Evolutionary conservation across 2,113 vertebrate genomes (phyloP).

Genomic region (Pyrgilauda ruficollis): DNA sequence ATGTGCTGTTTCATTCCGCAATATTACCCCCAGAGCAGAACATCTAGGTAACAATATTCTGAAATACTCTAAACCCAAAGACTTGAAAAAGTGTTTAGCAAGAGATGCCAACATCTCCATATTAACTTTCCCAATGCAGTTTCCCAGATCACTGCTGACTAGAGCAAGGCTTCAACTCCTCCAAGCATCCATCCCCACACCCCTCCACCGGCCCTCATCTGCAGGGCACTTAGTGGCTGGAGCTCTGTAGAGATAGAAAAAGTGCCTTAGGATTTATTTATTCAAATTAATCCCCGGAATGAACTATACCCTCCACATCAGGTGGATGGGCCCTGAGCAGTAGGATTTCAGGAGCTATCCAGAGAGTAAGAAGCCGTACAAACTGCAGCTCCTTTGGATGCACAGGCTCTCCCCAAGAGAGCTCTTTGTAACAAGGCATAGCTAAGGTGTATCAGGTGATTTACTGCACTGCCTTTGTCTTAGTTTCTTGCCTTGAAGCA

Average conservation of each 20-base stretch:
- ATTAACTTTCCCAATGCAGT: neutral
- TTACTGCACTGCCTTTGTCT: neutral
- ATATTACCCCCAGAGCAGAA: neutral
- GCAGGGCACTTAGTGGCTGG: neutral
- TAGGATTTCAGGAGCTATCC: neutral
- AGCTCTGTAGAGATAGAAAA: neutral
- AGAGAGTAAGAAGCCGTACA: neutral
- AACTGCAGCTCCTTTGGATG: neutral
- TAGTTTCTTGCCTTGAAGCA: neutral
- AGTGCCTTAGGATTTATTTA: neutral
- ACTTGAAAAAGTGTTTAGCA: neutral
- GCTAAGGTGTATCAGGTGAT: neutral
- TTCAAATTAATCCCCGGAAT: neutral
- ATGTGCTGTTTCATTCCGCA: constrained; percentile 35
- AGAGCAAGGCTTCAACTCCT: neutral
- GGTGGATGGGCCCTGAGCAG: neutral
- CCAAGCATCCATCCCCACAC: neutral
- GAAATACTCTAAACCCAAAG: neutral
- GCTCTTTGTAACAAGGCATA: neutral
- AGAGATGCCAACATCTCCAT: neutral
- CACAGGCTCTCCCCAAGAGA: neutral
- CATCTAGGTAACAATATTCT: neutral
- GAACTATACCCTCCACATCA: neutral
- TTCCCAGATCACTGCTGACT: neutral
- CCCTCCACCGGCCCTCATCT: neutral